Evolutionary conservation across 2,888 invertebrate species (phyloP).

Genomic region (Clusia tigrina): DNA sequence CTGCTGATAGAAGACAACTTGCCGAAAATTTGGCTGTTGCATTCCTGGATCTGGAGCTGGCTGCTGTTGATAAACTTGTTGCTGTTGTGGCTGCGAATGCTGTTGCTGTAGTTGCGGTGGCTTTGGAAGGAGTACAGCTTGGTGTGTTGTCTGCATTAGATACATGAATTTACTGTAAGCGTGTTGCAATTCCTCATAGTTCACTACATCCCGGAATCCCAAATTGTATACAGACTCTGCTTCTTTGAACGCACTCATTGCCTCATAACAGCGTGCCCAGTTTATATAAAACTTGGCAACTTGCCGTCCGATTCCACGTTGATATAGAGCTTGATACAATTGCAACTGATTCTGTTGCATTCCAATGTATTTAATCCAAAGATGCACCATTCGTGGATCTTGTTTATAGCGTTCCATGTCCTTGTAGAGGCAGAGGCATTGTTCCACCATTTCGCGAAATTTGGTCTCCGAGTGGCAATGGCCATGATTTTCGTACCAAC

Average conservation of each 20-base stretch:
- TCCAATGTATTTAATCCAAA: conserved; percentile 93
- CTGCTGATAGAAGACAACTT: conserved; percentile 37
- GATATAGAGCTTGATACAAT: conserved; percentile 83
- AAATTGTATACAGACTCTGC: conserved; percentile 84
- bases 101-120: conserved; percentile 36
- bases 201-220: conserved; percentile 83
- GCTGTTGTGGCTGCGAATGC: conserved; percentile 26
- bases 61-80: conserved; percentile 23
- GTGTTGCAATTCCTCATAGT: conserved; percentile 76
- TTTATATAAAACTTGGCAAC: conserved; percentile 86
- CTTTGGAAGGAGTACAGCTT: conserved; percentile 67
- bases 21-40: conserved; percentile 18
- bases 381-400: conserved; percentile 84
- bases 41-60: conserved; percentile 15
- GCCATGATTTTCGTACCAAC: conserved; percentile 88
- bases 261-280: conserved; percentile 90
- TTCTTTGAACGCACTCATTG: conserved; percentile 79
- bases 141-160: conserved; percentile 65
- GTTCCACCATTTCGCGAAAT: conserved; percentile 85
- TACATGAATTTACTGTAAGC: conserved; percentile 81
- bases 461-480: conserved; percentile 84
- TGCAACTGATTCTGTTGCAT: conserved; percentile 79
- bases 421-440: conserved; percentile 84
- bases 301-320: conserved; percentile 81
- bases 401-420: conserved; percentile 83